Evolutionary conservation across 2,113 vertebrate species (phyloP).

Genomic region (Pomatostomus ruficeps): DNA sequence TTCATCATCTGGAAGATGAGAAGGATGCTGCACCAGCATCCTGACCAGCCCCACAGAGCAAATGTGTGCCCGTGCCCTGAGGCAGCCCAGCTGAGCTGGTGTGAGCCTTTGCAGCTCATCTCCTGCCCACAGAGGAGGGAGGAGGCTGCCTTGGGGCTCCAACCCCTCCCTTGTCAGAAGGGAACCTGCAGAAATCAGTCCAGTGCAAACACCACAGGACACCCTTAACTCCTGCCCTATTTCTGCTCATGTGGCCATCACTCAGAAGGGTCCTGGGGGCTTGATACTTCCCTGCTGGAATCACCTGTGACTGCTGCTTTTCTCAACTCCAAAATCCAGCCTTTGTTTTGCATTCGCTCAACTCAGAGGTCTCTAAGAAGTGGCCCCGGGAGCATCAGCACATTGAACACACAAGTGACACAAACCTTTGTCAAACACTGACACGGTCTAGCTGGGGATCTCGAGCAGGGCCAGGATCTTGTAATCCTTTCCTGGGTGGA

Average conservation of each 20-base stretch:
- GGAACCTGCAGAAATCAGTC: neutral
- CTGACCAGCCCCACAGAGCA: neutral
- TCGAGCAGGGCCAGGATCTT: neutral
- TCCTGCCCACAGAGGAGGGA: neutral
- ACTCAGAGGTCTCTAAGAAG: neutral
- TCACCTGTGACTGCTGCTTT: neutral
- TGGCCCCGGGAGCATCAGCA: neutral
- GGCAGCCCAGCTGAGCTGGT: neutral
- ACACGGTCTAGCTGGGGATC: neutral
- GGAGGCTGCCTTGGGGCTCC: neutral
- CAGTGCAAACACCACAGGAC: neutral
- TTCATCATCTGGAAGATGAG: neutral
- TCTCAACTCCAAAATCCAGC: neutral
- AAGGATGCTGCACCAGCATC: neutral
- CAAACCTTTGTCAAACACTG: neutral
- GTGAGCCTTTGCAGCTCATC: neutral
- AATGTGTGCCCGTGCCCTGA: neutral
- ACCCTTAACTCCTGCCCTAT: neutral
- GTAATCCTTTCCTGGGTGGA: neutral
- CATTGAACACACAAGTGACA: neutral
- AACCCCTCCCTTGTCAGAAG: neutral
- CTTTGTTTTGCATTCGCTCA: neutral
- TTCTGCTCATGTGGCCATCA: neutral
- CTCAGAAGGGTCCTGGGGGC: neutral
- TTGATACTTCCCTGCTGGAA: neutral